Conservation (phyloP, 2,797 vertebrate genomes). For the Mycteria americana region DNA sequence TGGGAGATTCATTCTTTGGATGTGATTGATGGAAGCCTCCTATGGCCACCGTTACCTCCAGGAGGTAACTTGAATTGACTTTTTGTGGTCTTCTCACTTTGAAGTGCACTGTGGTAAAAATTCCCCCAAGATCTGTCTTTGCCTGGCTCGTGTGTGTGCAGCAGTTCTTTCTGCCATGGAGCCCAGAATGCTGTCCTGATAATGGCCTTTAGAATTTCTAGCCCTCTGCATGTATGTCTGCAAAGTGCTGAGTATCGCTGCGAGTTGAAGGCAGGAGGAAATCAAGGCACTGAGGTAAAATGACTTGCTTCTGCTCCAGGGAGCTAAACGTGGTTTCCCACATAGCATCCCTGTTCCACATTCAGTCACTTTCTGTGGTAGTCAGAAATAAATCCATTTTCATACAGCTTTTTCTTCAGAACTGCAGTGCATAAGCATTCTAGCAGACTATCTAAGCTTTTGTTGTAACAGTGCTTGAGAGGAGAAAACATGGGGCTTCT, state of each 20-base stretch:
- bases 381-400: conserved; percentile 32
- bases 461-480: neutral
- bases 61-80: neutral
- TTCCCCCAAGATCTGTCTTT: neutral
- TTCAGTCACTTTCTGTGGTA: neutral
- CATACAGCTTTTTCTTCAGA: neutral
- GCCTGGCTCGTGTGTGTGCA: fast-evolving
- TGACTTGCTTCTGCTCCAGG: neutral
- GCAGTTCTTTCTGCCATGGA: neutral
- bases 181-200: neutral
- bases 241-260: neutral
- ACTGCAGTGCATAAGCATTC: neutral
- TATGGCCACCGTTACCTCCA: neutral
- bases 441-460: neutral
- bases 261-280: neutral
- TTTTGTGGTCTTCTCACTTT: neutral
- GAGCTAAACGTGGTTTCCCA: neutral
- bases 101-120: neutral
- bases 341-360: neutral
- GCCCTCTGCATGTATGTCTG: neutral
- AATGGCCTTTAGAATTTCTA: neutral
- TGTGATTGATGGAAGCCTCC: neutral
- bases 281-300: neutral
- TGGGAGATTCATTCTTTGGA: neutral
- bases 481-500: neutral